Percentiles rank a stretch among this genome's conserved stretches.
phyloP scores from a whole-genome alignment of 2,888 invertebrate species.

The Parasteatoda lunata region DNA sequence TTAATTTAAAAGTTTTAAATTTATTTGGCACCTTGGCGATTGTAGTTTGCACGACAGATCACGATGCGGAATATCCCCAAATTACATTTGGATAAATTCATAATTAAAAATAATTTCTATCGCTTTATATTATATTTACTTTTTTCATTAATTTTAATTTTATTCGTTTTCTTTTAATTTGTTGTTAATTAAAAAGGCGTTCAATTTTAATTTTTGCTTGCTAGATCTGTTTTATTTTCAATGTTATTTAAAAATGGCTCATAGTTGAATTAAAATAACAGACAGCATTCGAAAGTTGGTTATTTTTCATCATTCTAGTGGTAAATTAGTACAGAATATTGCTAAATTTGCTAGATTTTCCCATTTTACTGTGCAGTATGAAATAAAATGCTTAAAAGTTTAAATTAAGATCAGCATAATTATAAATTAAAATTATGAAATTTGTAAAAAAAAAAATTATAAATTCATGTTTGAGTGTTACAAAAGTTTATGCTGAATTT shows the following conservation, averaged over 20 bases:
- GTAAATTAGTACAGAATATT: background rate
- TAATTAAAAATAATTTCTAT: too few relatives aligned
- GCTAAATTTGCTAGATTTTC: background rate
- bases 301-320: background rate
- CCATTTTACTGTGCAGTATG: background rate
- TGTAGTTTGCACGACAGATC: too few relatives aligned
- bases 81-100: too few relatives aligned
- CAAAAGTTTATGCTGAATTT: too few relatives aligned
- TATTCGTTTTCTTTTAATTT: too few relatives aligned
- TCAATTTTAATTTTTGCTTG: background rate
- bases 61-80: too few relatives aligned
- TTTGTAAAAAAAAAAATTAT: background rate
- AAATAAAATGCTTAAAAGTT: background rate
- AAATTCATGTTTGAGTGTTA: too few relatives aligned
- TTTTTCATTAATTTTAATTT: too few relatives aligned
- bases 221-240: background rate
- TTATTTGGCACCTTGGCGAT: too few relatives aligned
- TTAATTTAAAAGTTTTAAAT: too few relatives aligned
- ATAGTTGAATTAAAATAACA: background rate
- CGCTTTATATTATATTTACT: too few relatives aligned
- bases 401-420: background rate
- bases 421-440: conserved; percentile 1
- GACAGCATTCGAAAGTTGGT: background rate
- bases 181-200: too few relatives aligned
- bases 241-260: background rate